Conservation (phyloP, 2,888 invertebrate species). For the Pyrrhia umbra region DNA sequence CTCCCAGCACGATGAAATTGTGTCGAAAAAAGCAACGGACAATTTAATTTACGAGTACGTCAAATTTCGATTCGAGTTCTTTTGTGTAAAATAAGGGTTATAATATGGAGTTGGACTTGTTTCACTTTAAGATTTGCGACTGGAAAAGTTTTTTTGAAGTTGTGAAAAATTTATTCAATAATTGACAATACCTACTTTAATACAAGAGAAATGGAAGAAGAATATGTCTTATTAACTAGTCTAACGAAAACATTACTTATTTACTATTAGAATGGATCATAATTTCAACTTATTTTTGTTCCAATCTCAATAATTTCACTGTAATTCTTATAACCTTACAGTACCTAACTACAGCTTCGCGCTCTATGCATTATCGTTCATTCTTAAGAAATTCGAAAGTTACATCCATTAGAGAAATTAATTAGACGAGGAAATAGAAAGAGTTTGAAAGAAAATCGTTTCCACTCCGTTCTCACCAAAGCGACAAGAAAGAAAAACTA, state of each 20-base stretch:
- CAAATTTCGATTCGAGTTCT: conserved; percentile 19
- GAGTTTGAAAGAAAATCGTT: conserved; percentile 52
- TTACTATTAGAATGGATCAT: too few species aligned
- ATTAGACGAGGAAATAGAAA: conserved; percentile 46
- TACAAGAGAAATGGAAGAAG: too few species aligned
- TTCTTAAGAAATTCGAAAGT: conserved; percentile 26
- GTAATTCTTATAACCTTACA: conserved; percentile 9
- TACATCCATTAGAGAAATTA: conserved; percentile 41
- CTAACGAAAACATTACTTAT: too few species aligned
- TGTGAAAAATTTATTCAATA: too few species aligned
- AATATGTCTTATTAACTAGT: too few species aligned
- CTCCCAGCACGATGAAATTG: conserved; percentile 56
- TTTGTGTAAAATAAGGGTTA: conserved; percentile 1
- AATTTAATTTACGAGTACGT: conserved; percentile 33
- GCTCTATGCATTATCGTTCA: conserved; percentile 11
- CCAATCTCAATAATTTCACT: neutral
- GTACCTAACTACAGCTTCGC: conserved; percentile 3
- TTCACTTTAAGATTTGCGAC: too few species aligned
- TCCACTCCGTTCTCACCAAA: conserved; percentile 42
- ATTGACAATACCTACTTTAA: too few species aligned
- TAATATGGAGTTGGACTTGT: neutral
- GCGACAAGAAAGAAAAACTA: conserved; percentile 26
- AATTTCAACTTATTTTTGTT: too few species aligned
- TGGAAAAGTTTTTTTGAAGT: too few species aligned
- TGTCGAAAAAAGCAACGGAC: conserved; percentile 41